phyloP scores from a whole-genome alignment of 2,888 invertebrate genomes.

The Auanema sp. region DNA sequence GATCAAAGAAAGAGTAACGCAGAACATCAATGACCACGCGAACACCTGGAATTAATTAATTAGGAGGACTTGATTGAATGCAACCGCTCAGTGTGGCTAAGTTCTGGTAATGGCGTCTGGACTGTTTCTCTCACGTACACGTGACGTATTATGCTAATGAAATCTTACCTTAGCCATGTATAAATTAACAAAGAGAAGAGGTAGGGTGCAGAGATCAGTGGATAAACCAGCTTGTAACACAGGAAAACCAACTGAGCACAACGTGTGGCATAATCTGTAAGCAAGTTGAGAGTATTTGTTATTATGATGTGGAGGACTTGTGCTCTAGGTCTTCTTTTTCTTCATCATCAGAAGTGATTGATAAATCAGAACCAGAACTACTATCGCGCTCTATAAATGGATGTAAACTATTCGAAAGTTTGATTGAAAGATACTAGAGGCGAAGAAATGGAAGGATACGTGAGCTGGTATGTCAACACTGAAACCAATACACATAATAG shows the following conservation, averaged over 20 bases:
- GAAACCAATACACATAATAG: slow-evolving; percentile 40
- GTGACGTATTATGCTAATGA: background rate
- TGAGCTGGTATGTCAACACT: slow-evolving; percentile 41
- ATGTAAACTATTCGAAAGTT: background rate
- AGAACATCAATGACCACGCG: slow-evolving; percentile 36
- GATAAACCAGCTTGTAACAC: slow-evolving; percentile 51
- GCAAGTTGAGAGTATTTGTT: background rate
- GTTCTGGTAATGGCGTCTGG: too few species aligned
- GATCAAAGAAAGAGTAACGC: slow-evolving; percentile 41
- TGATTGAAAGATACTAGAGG: slow-evolving; percentile 26
- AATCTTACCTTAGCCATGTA: slow-evolving; percentile 37
- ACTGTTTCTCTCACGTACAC: too few species aligned
- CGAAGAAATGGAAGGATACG: slow-evolving; percentile 37
- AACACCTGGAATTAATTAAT: slow-evolving; percentile 22
- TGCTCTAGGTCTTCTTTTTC: slow-evolving; percentile 11
- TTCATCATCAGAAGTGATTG: slow-evolving; percentile 9
- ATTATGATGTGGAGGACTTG: slow-evolving; percentile 1
- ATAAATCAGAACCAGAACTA: too few species aligned
- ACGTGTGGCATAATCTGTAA: slow-evolving; percentile 20
- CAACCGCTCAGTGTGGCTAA: too few species aligned
- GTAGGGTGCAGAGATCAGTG: slow-evolving; percentile 46
- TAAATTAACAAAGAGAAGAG: slow-evolving; percentile 39
- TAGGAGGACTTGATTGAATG: too few species aligned
- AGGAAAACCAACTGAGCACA: slow-evolving; percentile 45
- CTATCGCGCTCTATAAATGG: background rate